Evolutionary conservation across 2,113 vertebrate genomes (phyloP).

Genomic region (Hyperopisus bebe): DNA sequence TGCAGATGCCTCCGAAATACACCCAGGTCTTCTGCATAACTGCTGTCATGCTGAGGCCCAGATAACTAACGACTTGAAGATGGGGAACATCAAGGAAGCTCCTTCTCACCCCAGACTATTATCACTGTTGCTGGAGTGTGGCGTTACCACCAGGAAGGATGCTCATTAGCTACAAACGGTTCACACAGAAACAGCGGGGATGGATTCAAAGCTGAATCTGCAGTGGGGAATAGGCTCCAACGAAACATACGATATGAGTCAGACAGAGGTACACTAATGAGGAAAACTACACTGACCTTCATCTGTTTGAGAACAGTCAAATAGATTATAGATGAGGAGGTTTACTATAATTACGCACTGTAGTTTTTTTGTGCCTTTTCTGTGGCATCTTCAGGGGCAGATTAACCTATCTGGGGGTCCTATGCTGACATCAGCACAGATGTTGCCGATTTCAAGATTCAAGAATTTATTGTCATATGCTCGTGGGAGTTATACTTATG

Average conservation of each 20-base stretch:
- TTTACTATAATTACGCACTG: neutral
- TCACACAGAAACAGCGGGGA: neutral
- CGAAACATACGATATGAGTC: neutral
- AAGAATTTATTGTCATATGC: neutral
- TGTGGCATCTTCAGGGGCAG: neutral
- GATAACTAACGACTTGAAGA: neutral
- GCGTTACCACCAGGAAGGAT: neutral
- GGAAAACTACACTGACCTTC: neutral
- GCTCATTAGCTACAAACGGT: neutral
- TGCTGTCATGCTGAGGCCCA: neutral
- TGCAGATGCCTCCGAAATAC: neutral
- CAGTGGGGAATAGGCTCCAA: neutral
- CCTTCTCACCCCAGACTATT: neutral
- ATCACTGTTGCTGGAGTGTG: neutral
- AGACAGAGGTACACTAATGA: neutral
- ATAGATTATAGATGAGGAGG: neutral
- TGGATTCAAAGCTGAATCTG: neutral
- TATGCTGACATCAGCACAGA: neutral
- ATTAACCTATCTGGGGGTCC: neutral
- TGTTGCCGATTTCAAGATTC: neutral
- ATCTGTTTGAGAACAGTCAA: neutral
- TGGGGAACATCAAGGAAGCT: neutral
- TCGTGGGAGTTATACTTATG: no score
- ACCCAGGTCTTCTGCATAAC: neutral
- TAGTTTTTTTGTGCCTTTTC: neutral